Conservation (phyloP, 2,888 invertebrate genomes). For the Hesperia comma region DNA sequence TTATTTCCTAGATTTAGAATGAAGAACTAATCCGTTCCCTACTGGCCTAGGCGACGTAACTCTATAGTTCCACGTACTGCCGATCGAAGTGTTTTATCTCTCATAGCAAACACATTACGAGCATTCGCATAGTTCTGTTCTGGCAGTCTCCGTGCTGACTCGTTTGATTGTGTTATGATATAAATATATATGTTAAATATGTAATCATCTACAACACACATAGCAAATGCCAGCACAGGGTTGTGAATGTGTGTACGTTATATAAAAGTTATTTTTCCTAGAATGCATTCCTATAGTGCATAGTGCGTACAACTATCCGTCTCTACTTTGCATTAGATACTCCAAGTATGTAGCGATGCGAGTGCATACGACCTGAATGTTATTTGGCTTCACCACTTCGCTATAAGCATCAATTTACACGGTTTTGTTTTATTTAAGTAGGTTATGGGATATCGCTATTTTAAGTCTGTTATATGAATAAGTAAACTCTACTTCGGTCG, state of each 20-base stretch:
- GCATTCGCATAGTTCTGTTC: too few species aligned
- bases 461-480: background rate
- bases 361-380: slow-evolving; percentile 29
- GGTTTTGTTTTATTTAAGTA: slow-evolving; percentile 30
- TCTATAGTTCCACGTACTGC: too few species aligned
- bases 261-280: slow-evolving; percentile 5
- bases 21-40: too few species aligned
- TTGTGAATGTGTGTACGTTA: background rate
- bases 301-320: background rate
- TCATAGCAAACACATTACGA: too few species aligned
- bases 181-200: too few species aligned
- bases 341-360: slow-evolving; percentile 13
- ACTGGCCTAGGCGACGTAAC: too few species aligned
- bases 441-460: slow-evolving; percentile 16
- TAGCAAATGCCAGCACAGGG: background rate
- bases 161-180: too few species aligned
- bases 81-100: too few species aligned
- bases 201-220: background rate
- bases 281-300: slow-evolving; percentile 6
- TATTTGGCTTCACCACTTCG: slow-evolving; percentile 34
- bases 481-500: too few species aligned
- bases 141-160: too few species aligned
- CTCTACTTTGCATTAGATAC: background rate
- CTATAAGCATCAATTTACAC: slow-evolving; percentile 35
- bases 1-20: too few species aligned